These are phyloP conservation scores for Pogonocichla stellata DNA, from an alignment of 2,113 vertebrate genomes.

Conservation along the genomic window DNA sequence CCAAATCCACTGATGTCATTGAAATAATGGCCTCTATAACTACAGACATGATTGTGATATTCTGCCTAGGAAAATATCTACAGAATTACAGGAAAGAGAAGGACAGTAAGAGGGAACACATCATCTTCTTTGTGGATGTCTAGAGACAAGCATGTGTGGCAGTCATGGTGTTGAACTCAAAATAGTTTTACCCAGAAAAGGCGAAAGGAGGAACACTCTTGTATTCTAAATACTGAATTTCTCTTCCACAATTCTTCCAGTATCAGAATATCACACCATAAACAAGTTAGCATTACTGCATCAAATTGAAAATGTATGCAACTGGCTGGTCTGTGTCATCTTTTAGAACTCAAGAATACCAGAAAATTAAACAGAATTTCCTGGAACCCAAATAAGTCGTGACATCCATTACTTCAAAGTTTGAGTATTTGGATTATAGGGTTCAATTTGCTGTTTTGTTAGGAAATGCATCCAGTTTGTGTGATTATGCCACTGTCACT, in stretches of 20 bases:
- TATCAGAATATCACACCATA: not conserved
- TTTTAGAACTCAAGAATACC: not conserved
- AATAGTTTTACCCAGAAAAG: not conserved
- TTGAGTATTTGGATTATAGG: not conserved
- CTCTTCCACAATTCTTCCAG: not conserved
- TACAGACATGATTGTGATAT: not conserved
- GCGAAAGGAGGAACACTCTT: not conserved
- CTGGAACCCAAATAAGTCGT: not conserved
- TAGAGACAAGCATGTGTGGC: not conserved
- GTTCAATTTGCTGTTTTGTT: not conserved
- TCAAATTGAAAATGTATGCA: not conserved
- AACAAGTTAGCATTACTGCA: not conserved
- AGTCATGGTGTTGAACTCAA: not conserved
- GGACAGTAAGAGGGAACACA: not conserved
- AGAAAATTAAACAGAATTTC: not conserved
- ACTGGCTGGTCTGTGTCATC: not conserved
- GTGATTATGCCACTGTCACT: not conserved
- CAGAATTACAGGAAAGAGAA: not conserved
- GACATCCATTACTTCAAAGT: not conserved
- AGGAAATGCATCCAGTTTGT: not conserved
- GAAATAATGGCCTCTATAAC: not conserved
- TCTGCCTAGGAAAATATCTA: not conserved
- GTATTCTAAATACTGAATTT: not conserved
- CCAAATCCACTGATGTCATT: not conserved
- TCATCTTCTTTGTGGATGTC: not conserved